A percentile compares a stretch with the other conserved stretches of the same genome.
Conservation (phyloP, 2,113 vertebrate genomes). For the Chloroceryle aenea region DNA sequence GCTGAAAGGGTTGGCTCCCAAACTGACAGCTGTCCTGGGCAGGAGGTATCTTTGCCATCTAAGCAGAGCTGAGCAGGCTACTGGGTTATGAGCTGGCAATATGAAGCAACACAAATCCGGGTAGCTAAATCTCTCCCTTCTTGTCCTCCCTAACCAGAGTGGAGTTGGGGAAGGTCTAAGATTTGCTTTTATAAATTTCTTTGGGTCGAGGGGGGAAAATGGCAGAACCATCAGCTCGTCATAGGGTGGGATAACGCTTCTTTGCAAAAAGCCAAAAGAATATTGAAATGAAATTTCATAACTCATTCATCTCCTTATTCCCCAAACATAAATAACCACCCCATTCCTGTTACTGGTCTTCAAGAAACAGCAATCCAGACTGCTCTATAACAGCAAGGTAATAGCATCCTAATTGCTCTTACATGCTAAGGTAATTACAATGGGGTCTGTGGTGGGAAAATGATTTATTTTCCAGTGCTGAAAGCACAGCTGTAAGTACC, state of each 20-base stretch:
- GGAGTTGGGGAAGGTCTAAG: not conserved
- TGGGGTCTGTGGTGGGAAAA: not conserved
- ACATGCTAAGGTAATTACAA: not conserved
- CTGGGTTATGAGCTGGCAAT: not conserved
- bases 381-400: not conserved
- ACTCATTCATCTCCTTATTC: not conserved
- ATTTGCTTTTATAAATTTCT: not conserved
- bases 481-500: conserved; percentile 53
- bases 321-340: not conserved
- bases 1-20: not conserved
- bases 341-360: not conserved
- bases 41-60: not conserved
- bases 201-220: not conserved
- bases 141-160: not conserved
- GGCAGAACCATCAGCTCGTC: not conserved
- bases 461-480: conserved; percentile 47
- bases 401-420: conserved; percentile 28
- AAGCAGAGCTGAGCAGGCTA: not conserved
- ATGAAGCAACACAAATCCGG: not conserved
- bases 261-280: not conserved
- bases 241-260: not conserved
- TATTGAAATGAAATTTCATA: not conserved
- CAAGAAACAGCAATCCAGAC: not conserved
- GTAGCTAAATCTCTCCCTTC: not conserved
- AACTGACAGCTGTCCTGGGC: not conserved